Conservation (phyloP, 2,888 invertebrate genomes). For the Capitulum mitella region DNA sequence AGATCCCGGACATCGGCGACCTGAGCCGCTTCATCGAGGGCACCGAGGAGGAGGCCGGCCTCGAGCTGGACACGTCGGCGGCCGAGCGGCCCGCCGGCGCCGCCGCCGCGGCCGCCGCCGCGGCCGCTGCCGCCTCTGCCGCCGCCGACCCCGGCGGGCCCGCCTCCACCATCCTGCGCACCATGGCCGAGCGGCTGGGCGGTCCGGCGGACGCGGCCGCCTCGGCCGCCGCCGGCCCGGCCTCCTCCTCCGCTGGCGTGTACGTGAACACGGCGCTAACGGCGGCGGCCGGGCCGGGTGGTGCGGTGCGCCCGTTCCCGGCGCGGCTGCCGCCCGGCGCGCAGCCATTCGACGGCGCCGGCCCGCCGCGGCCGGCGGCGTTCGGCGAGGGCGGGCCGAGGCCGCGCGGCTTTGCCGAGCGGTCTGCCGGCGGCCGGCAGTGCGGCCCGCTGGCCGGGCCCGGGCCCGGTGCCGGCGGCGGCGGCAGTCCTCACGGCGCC, state of each 20-base stretch:
- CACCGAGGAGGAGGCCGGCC: neutral
- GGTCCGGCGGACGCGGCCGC: neutral
- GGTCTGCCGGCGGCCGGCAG: no score
- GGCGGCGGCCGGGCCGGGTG: neutral
- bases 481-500: neutral
- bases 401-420: neutral
- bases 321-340: neutral
- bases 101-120: neutral
- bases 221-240: neutral
- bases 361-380: neutral
- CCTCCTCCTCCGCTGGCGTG: neutral
- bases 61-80: neutral
- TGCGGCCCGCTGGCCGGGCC: neutral
- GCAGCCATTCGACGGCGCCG: neutral
- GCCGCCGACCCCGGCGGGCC: neutral
- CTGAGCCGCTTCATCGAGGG: constrained; percentile 15
- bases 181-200: constrained; percentile 12
- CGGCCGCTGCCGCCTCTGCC: neutral
- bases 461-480: no score
- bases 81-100: neutral
- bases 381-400: neutral
- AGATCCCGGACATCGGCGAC: constrained; percentile 23
- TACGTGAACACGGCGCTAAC: neutral
- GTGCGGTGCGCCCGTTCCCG: neutral
- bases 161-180: constrained; percentile 5